These are phyloP conservation scores for Aurelia aurita complex sp. Pacific DNA, from an alignment of 30 jellyfish, hydroid and myxozoan species.

Conservation along the genomic window DNA sequence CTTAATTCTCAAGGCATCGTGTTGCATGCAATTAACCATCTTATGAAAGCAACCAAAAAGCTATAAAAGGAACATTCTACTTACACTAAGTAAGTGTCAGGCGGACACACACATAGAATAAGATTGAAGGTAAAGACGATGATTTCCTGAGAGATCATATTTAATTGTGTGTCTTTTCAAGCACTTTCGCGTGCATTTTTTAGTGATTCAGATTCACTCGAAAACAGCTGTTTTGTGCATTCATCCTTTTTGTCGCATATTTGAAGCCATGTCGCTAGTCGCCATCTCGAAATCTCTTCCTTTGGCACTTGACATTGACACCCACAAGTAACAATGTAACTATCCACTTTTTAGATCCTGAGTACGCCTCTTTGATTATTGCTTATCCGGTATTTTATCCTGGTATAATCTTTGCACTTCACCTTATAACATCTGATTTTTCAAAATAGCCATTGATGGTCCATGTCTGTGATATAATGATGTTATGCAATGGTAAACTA, in stretches of 20 bases:
- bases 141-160: slow-evolving; percentile 50
- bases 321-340: slow-evolving; percentile 33
- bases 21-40: neutral
- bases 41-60: slow-evolving; percentile 33
- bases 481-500: too few species aligned
- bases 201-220: slow-evolving; percentile 6
- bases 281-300: slow-evolving; percentile 42
- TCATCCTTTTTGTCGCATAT: slow-evolving; percentile 3
- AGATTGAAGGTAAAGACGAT: slow-evolving; percentile 46
- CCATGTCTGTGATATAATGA: too few species aligned
- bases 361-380: slow-evolving; percentile 49
- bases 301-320: slow-evolving; percentile 60
- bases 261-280: slow-evolving; percentile 40
- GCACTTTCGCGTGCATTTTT: slow-evolving; percentile 11
- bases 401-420: slow-evolving; percentile 4
- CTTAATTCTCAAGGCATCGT: neutral
- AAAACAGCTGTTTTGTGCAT: slow-evolving; percentile 3
- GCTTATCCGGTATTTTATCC: slow-evolving; percentile 8
- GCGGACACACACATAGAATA: slow-evolving; percentile 61
- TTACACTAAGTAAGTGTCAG: slow-evolving; percentile 18
- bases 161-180: slow-evolving; percentile 39
- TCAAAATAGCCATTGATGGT: neutral
- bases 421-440: slow-evolving; percentile 1
- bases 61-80: slow-evolving; percentile 35
- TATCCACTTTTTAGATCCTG: slow-evolving; percentile 5